Base-by-base conservation (phyloP, 2,888 invertebrate species). In the Serrognathus titanus region DNA sequence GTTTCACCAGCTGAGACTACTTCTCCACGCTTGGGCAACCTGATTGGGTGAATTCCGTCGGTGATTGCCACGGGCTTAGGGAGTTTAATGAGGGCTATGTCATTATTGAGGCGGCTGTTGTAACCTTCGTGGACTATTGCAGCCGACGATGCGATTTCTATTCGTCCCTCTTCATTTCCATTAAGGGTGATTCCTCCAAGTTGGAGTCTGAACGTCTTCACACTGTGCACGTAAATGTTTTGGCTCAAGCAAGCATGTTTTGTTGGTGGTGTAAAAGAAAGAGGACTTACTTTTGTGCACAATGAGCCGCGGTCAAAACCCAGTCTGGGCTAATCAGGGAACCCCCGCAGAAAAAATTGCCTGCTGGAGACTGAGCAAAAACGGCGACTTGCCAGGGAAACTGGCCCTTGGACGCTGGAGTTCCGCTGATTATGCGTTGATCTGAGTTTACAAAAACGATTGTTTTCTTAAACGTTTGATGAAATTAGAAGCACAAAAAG, bases 381-480 rank as follows among this genome's bases (percentile, higher is more conserved):
- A 68, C 47, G 3, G 63, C 67, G 1, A 58, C 70, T 58, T 69
- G 69, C 64, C 64, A 69, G 7, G 71, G 71, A 58, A 70, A 67
- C 58, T 71, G 67, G 0, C 67, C 66, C 1, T 59, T 54, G n/a
- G 41, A 51, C 6, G 71, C 71, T 43, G 55, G 49, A 13, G 47
- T 16, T 7, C 71, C 68, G 39, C 63, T 64, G 43, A 71, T 67
- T 43, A 70, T 71, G 12, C 43, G 43, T 4, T 43, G 5, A 43
- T 43, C 43, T 43, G 6, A 31, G 6, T 31, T 24, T 7, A 31
- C 4, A 31, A 31, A 31, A 1, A 31, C 5, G 6, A 31, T 31
- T 16, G 16, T 16, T 16, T 16, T 16, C 16, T 16, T 16, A 31
- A 1, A 6, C 5, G 24, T 3, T 7, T 31, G 6, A 31, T 16